Evolutionary conservation across 2,888 invertebrate genomes (phyloP), one percentile per base, ranked within the genome.

Genomic region (Pristionchus fissidentatus): DNA sequence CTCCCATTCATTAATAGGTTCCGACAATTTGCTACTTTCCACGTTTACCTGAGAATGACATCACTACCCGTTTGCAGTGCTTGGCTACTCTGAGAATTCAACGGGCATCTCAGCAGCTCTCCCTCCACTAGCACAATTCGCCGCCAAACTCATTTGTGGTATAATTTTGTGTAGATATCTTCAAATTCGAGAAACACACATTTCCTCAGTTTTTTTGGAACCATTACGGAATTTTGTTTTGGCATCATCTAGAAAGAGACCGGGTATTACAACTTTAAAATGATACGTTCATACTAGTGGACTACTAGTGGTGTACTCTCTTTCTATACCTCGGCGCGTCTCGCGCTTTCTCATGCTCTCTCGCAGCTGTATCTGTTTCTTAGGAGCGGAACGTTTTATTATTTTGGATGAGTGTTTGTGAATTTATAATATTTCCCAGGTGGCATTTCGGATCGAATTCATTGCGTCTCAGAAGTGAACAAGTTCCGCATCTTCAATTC

Each of bases 401-500:
- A n/a, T n/a, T n/a, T n/a, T n/a, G n/a, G n/a, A n/a, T n/a, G n/a
- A n/a, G n/a, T n/a, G n/a, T n/a, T n/a, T n/a, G n/a, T n/a, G n/a
- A 55, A 15, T 55, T 55, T n/a, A 4, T 55, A 15, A 22, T n/a
- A n/a, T n/a, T 66, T 38, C 60, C 46, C 55, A 85, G 85, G 88
- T 26, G 49, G 81, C 7, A 32, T 86, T 35, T 84, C 84, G n/a
- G 87, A 87, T 66, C 62, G 81, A n/a, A 86, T 86, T n/a, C 77
- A 81, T 19, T 90, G 85, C 84, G 79, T 90, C 32, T 87, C 87
- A 13, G 90, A 90, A 62, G 86, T 85, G 26, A 88, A 86, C 82
- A 90, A 90, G 80, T 88, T 90, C 32, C 85, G 90, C n/a, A 60
- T 87, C 15, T 90, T 90, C 86, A 90, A 90, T 82, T 86, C 88